Evolutionary conservation across 2,797 vertebrate species (phyloP).

Genomic region (Buphagus erythrorhynchus): DNA sequence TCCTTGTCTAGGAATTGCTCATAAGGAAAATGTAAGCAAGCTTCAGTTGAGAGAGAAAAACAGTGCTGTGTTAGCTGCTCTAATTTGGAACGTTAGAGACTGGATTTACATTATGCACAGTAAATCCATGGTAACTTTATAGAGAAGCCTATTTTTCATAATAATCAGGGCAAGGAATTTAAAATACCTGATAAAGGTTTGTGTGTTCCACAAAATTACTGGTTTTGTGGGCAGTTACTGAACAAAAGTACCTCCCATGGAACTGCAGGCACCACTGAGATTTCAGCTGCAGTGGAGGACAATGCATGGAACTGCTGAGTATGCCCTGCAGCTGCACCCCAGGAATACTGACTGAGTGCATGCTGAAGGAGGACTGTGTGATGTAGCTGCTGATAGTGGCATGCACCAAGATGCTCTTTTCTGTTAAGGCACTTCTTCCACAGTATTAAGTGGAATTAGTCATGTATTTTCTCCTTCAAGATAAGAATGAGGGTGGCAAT

Average conservation of each 20-base stretch:
- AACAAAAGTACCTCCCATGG: neutral
- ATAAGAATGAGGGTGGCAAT: neutral
- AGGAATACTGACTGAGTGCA: neutral
- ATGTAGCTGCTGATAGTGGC: neutral
- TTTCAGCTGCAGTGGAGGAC: neutral
- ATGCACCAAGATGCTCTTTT: neutral
- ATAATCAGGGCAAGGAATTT: neutral
- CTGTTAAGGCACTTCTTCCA: neutral
- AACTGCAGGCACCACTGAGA: neutral
- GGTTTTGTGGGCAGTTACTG: neutral
- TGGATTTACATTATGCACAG: neutral
- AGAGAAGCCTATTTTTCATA: neutral
- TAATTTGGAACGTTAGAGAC: neutral
- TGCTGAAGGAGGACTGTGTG: neutral
- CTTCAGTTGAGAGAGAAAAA: neutral
- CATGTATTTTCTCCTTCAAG: accelerated
- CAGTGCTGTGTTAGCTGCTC: neutral
- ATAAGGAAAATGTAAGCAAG: neutral
- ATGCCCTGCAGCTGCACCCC: neutral
- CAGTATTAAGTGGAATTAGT: neutral
- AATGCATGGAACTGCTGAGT: neutral
- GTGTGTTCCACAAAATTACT: neutral
- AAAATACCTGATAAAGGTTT: neutral
- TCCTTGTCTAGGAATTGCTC: neutral
- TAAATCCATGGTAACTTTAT: neutral